A percentile compares a stretch with the other conserved stretches of the same genome.
phyloP scores from a whole-genome alignment of 1,140 invertebrate genomes.

The Drosophila lini region DNA sequence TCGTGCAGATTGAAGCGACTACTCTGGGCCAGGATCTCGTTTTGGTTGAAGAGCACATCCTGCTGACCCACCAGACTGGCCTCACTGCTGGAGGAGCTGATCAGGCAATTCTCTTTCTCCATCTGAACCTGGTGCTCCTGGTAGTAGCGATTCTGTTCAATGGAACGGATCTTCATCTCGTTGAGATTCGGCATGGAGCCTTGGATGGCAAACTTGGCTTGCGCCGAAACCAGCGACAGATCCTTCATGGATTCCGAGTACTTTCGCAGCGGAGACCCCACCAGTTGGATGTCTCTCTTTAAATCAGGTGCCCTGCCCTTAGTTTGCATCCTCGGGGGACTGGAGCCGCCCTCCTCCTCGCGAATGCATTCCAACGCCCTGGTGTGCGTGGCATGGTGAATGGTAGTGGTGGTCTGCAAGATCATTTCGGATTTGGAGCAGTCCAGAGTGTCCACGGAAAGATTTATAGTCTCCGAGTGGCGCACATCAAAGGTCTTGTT shows the following conservation, averaged over 20 bases:
- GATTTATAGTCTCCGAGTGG: slow-evolving; percentile 47
- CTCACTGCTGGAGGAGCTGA: slow-evolving; percentile 61
- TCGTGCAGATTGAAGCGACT: slow-evolving; percentile 82
- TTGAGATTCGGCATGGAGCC: slow-evolving; percentile 84
- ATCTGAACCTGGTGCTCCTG: slow-evolving; percentile 42
- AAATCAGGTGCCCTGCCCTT: slow-evolving; percentile 42
- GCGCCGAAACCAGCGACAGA: slow-evolving; percentile 61
- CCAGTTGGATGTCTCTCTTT: slow-evolving; percentile 69
- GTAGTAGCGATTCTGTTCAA: slow-evolving; percentile 83
- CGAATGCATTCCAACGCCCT: slow-evolving; percentile 66
- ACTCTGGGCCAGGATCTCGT: slow-evolving; percentile 81
- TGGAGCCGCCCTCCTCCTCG: slow-evolving; percentile 61
- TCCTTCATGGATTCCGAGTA: slow-evolving; percentile 83
- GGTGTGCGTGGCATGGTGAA: slow-evolving; percentile 48
- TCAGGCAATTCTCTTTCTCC: slow-evolving; percentile 25
- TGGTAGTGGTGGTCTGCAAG: slow-evolving; percentile 66
- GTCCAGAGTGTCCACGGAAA: slow-evolving; percentile 56
- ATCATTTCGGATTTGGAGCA: slow-evolving; percentile 24
- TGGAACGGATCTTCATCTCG: slow-evolving; percentile 75
- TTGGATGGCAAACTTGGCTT: slow-evolving; percentile 65
- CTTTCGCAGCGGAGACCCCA: slow-evolving; percentile 77
- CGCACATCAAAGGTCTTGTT: slow-evolving; percentile 78
- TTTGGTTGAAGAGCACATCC: slow-evolving; percentile 74
- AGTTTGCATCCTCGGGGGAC: slow-evolving; percentile 18
- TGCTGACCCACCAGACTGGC: slow-evolving; percentile 56